phyloP scores from a whole-genome alignment of 2,888 invertebrate species.

The Tipula helvola region DNA sequence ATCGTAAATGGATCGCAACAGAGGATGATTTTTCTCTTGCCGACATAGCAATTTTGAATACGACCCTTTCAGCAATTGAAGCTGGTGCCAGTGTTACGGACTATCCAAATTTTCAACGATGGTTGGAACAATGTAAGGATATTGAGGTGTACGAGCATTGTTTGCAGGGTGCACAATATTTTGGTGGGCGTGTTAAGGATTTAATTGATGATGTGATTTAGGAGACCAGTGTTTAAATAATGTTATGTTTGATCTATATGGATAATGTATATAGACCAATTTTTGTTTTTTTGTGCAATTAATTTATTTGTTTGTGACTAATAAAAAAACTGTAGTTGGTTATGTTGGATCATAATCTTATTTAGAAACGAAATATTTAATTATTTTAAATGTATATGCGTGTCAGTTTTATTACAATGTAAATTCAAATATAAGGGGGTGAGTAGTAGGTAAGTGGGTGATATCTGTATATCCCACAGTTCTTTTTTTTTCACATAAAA shows the following conservation, averaged over 20 bases:
- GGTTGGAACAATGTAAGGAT: background rate
- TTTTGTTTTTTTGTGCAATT: background rate
- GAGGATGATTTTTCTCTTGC: background rate
- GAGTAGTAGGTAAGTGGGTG: too few relatives aligned
- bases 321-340: background rate
- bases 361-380: too few relatives aligned
- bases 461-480: too few relatives aligned
- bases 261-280: background rate
- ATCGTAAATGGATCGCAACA: background rate
- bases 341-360: background rate
- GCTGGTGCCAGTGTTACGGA: background rate
- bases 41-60: background rate
- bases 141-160: background rate
- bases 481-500: too few relatives aligned
- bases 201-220: background rate
- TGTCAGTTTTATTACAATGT: too few relatives aligned
- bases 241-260: background rate
- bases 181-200: background rate
- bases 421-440: too few relatives aligned
- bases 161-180: background rate
- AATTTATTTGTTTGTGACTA: background rate
- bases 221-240: background rate
- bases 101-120: background rate
- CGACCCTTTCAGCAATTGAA: background rate
- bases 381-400: too few relatives aligned